These are phyloP conservation scores for Gorsachius magnificus DNA, from an alignment of 2,797 vertebrate genomes.

Conservation along the genomic window DNA sequence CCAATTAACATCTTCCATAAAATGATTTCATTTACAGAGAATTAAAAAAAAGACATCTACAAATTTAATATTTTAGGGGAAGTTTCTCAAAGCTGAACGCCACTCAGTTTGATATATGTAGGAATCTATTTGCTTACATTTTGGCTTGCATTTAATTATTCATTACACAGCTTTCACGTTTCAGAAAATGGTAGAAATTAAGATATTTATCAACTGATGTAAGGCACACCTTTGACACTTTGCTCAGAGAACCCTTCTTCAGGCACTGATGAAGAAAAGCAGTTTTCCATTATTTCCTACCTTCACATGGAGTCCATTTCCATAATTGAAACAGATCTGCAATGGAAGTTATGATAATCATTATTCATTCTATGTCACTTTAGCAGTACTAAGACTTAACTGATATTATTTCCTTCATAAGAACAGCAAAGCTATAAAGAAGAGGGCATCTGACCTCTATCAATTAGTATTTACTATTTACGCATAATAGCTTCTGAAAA, in stretches of 20 bases:
- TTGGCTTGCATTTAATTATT: not conserved
- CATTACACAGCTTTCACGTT: not conserved
- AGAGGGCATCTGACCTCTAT: not conserved
- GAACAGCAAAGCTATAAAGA: not conserved
- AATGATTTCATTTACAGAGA: not conserved
- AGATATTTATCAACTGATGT: not conserved
- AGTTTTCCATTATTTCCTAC: constrained; percentile 54
- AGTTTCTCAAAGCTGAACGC: not conserved
- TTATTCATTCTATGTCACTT: not conserved
- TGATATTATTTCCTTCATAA: not conserved
- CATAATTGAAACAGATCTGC: constrained; percentile 69
- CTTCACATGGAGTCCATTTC: constrained; percentile 73
- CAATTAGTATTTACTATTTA: not conserved
- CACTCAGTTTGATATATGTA: not conserved
- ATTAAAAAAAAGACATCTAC: not conserved
- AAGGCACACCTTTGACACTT: not conserved
- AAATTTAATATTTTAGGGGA: not conserved
- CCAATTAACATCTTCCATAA: not conserved
- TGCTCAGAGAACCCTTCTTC: not conserved
- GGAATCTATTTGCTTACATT: not conserved
- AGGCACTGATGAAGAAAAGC: not conserved
- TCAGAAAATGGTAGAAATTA: not conserved
- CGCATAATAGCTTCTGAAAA: not conserved
- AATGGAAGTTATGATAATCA: constrained; percentile 40
- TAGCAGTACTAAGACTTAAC: not conserved